A percentile compares a stretch with the other conserved stretches of the same genome.
phyloP scores from a whole-genome alignment of 1,140 invertebrate genomes.

The Sitophilus oryzae region DNA sequence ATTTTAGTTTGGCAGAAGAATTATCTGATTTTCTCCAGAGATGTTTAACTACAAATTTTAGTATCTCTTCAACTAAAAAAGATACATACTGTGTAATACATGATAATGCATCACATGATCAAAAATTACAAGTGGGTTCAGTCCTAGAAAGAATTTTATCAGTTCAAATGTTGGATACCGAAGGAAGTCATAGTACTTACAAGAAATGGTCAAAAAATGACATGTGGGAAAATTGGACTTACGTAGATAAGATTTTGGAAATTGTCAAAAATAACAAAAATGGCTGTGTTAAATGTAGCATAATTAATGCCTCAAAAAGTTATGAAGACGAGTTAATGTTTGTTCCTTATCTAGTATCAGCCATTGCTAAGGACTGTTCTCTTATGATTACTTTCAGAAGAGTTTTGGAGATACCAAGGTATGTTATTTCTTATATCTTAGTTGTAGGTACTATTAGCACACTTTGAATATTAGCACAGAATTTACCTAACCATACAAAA shows the following conservation, averaged over 20 bases:
- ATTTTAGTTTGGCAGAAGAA: slow-evolving; percentile 32
- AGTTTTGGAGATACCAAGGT: slow-evolving; percentile 20
- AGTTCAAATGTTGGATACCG: slow-evolving; percentile 36
- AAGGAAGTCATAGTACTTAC: slow-evolving; percentile 32
- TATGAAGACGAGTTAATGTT: slow-evolving; percentile 27
- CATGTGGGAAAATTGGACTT: slow-evolving; percentile 26
- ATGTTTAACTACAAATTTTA: slow-evolving; percentile 26
- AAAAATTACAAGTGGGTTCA: slow-evolving; percentile 30
- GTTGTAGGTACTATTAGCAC: not conserved
- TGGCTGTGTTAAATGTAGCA: slow-evolving; percentile 28
- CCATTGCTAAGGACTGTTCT: slow-evolving; percentile 39
- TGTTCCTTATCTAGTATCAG: slow-evolving; percentile 36
- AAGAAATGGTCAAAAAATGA: slow-evolving; percentile 27
- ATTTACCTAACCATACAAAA: too few species aligned
- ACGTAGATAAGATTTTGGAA: slow-evolving; percentile 31
- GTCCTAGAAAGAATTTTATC: slow-evolving; percentile 36
- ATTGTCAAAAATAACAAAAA: slow-evolving; percentile 15
- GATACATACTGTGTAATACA: too few species aligned
- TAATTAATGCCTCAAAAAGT: slow-evolving; percentile 16
- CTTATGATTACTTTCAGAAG: slow-evolving; percentile 37
- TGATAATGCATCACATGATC: not conserved
- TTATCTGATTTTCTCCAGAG: slow-evolving; percentile 30
- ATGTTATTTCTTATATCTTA: slow-evolving; percentile 5
- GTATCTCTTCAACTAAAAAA: slow-evolving; percentile 3
- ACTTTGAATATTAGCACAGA: too few species aligned